Conservation (phyloP, 2,113 vertebrate genomes). For the Misgurnus mizolepis region DNA sequence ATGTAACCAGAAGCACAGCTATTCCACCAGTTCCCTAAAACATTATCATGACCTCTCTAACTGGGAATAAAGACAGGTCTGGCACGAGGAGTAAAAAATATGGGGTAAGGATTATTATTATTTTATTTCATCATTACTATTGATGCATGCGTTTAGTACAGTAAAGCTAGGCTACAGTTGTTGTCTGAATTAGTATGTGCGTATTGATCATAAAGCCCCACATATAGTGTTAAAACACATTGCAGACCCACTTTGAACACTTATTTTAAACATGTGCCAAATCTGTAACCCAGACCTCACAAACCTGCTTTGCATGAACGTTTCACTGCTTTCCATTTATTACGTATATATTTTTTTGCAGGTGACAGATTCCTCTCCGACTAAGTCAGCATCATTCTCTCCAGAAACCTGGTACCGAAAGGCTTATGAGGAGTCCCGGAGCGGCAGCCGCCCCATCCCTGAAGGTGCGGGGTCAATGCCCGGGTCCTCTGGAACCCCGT, state of each 20-base stretch:
- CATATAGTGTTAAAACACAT: too few species aligned
- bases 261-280: neutral
- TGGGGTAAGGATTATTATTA: conserved; percentile 81
- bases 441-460: conserved; percentile 81
- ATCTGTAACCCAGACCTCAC: neutral
- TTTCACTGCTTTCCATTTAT: neutral
- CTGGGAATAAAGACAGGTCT: conserved; percentile 91
- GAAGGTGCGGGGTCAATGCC: conserved; percentile 93
- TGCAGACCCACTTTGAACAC: neutral
- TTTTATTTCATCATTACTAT: neutral
- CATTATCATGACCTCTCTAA: conserved; percentile 93
- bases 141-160: neutral
- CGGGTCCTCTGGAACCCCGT: conserved; percentile 90
- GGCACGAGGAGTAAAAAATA: conserved; percentile 91
- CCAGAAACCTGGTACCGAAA: conserved; percentile 95
- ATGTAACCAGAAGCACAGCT: conserved; percentile 66
- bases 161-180: neutral
- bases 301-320: neutral
- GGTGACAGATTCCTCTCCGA: conserved; percentile 88
- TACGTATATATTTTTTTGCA: conserved; percentile 53
- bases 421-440: conserved; percentile 88
- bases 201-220: neutral
- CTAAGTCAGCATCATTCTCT: conserved; percentile 87
- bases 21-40: conserved; percentile 57
- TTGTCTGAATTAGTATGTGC: neutral